Conservation (phyloP, 2,888 invertebrate genomes). For the Cephalotes varians region DNA sequence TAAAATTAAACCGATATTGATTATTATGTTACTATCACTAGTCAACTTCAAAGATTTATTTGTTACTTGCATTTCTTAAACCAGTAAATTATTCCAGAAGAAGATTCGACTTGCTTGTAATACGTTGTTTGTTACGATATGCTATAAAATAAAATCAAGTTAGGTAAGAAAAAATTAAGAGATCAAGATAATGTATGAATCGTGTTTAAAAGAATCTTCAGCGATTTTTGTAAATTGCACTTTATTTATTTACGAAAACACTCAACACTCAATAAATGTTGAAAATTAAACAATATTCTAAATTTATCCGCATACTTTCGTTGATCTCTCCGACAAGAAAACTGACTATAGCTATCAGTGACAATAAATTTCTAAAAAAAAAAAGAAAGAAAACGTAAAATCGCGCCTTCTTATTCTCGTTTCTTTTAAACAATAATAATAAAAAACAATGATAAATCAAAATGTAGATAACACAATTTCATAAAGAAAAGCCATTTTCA, state of each 20-base stretch:
- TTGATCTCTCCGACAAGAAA: not conserved
- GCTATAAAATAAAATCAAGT: not conserved
- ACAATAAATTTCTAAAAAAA: slow-evolving; percentile 7
- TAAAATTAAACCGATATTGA: not conserved
- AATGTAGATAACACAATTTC: too few relatives aligned
- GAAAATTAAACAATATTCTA: not conserved
- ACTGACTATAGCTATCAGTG: not conserved
- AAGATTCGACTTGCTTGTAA: slow-evolving; percentile 53
- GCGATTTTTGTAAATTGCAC: too few relatives aligned
- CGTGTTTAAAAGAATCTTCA: not conserved
- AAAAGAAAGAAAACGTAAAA: not conserved
- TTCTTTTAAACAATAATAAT: too few relatives aligned
- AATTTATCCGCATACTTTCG: not conserved
- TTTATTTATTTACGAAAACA: not conserved
- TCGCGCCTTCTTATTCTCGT: not conserved
- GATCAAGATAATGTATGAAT: not conserved
- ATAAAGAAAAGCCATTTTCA: too few relatives aligned
- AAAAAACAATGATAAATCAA: too few relatives aligned
- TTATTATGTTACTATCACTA: not conserved
- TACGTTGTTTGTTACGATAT: slow-evolving; percentile 18
- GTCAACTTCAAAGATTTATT: not conserved
- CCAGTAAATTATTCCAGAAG: slow-evolving; percentile 71
- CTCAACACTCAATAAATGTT: not conserved
- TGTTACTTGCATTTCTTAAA: slow-evolving; percentile 58
- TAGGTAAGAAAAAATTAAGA: not conserved